A percentile compares a stretch with the other conserved stretches of the same genome.
phyloP scores from a whole-genome alignment of 2,113 vertebrate species.

The Hypocryptadius cinnamomeus region DNA sequence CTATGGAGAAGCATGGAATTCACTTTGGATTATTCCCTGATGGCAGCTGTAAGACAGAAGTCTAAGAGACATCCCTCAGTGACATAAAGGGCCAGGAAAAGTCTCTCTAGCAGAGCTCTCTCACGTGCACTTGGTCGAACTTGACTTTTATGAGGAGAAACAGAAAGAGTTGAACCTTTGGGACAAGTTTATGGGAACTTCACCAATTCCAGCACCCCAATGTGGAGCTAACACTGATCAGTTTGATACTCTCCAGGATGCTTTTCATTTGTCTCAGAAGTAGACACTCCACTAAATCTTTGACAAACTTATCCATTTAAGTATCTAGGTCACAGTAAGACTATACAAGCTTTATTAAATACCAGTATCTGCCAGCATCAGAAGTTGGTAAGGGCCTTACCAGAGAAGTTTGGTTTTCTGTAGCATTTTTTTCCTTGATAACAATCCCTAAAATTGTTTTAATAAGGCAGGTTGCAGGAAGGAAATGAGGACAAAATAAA shows the following conservation, averaged over 20 bases:
- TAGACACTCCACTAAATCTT: not conserved
- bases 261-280: not conserved
- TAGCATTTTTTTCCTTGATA: not conserved
- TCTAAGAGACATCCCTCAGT: not conserved
- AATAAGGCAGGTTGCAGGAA: not conserved
- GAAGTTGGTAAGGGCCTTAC: not conserved
- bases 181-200: not conserved
- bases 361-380: not conserved
- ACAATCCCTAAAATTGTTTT: not conserved
- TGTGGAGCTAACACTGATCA: not conserved
- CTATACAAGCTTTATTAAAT: not conserved
- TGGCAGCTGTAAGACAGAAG: not conserved
- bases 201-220: not conserved
- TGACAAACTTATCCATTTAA: not conserved
- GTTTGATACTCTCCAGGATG: not conserved
- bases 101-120: not conserved
- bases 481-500: not conserved
- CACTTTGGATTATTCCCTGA: not conserved
- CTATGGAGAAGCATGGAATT: not conserved
- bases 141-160: not conserved
- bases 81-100: not conserved
- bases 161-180: not conserved
- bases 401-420: not conserved
- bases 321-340: not conserved
- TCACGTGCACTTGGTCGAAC: not conserved